Base-by-base conservation (phyloP, 2,888 invertebrate species). In the Coelopa pilipes region DNA sequence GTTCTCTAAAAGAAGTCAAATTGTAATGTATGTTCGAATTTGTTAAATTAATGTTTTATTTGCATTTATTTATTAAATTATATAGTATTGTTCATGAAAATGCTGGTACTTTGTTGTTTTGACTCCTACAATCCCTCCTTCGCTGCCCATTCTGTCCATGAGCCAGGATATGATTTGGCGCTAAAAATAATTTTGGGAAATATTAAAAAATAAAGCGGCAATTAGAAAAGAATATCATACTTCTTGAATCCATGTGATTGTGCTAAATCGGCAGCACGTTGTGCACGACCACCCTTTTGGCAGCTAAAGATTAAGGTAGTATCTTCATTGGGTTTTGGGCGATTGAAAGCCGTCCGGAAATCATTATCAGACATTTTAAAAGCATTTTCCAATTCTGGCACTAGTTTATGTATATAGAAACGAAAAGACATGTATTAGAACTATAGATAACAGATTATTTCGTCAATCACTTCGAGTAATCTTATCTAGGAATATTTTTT, bases 261-360 rank as follows among this genome's bases (percentile, higher is more conserved):
- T 1, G 87, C 90, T 80, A 89, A 87, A 79, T 90, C 89, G 77
- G 92, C 89, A 11, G 93, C 93, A 82, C 88, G 90, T 13, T 88
- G 89, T 75, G 93, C 93, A 80, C 94, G 89, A 78, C 89, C 92
- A 10, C 94, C 94, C 75, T 91, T 89, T 85, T 90, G 91, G 82
- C 94, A 94, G 69, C 91, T 92, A 78, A 94, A 90, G 78, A 94
- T 92, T 1, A 94, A 87, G 79, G 89, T 89, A 1, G 90, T 88
- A 68, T 91, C 88, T 72, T 88, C 85, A 0, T 83, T 75, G 0
- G 94, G 94, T 82, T 93, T 93, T 0, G 86, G 81, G 69, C 89
- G 90, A 0, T 84, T 83, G 73, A 82, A 88, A 50, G 84, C 87
- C 59, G 88, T 80, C 80, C 89, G 78, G 55, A 88, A 88, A 1